Evolutionary conservation across 2,797 vertebrate genomes (phyloP), one percentile per base, ranked within the genome.

Genomic region (Melanotaenia parkinsoni): DNA sequence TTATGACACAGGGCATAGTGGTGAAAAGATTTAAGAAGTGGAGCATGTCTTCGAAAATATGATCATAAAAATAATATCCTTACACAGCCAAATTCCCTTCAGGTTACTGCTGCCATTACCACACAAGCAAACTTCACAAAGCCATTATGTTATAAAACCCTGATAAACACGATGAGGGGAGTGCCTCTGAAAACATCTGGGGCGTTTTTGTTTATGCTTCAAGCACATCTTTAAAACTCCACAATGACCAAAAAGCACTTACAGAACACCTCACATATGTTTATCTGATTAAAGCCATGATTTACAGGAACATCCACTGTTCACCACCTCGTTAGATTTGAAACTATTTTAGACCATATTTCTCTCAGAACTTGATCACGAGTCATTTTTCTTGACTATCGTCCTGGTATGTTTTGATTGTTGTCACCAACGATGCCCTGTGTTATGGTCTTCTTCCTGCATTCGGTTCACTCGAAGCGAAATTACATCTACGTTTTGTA

Each of bases 11-110:
- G n/a, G 58, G 70, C 82, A 64, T 86, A 86, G 83, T 84, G 83
- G 71, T n/a, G 38, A 64, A 83, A 77, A 85, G 88, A 91, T 89
- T 93, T 91, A 87, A 85, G 86, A 87, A 86, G 77, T 58, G 0
- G 64, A 86, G 77, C 77, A 50, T 74, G 67, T 72, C 77, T 87
- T 80, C 69, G 83, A 89, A 88, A 89, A 90, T 82, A 75, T 65
- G 69, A 75, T 72, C 81, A 62, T 89, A 92, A 91, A 91, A 82
- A 82, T 67, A 73, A 82, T 76, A 80, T 72, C 72, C 82, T 79
- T 74, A 58, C 74, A 79, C 71, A 69, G 66, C 24, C 71, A 54
- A 77, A 80, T 38, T 69, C 80, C 86, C 80, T 80, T 57, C 70
- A 77, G 77, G 87, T 87, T 86, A 90, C 70, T 60, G 72, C 82